Conservation (phyloP, 2,113 vertebrate species). For the Nycticebus coucang region DNA sequence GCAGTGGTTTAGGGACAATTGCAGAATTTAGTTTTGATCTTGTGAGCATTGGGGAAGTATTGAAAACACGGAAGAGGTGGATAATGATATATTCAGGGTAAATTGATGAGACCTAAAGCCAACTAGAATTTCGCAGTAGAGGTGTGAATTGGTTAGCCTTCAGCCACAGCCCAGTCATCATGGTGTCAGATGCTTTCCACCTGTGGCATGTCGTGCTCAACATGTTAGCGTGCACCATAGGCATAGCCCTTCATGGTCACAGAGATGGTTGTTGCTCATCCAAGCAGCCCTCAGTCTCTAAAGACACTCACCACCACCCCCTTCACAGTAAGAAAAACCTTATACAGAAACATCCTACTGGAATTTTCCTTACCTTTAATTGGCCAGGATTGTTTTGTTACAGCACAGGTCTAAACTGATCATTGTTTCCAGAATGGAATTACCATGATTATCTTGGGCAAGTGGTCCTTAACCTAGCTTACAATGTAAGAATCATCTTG, state of each 20-base stretch:
- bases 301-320: background rate
- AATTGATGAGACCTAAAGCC: background rate
- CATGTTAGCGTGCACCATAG: background rate
- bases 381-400: background rate
- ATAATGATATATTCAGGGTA: background rate
- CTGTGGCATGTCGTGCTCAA: background rate
- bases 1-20: background rate
- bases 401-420: background rate
- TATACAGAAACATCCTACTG: background rate
- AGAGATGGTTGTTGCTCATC: background rate
- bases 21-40: background rate
- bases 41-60: background rate
- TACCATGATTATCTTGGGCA: background rate
- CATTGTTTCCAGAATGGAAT: background rate
- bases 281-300: background rate
- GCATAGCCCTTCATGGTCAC: background rate
- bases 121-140: background rate
- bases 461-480: background rate
- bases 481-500: constrained; percentile 32
- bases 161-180: background rate
- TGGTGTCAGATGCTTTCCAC: background rate
- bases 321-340: background rate
- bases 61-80: background rate
- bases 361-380: background rate
- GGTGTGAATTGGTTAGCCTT: background rate